Evolutionary conservation across 2,797 vertebrate species (phyloP), one percentile per base, ranked within the genome.

Genomic region (Gymnothorax javanicus): DNA sequence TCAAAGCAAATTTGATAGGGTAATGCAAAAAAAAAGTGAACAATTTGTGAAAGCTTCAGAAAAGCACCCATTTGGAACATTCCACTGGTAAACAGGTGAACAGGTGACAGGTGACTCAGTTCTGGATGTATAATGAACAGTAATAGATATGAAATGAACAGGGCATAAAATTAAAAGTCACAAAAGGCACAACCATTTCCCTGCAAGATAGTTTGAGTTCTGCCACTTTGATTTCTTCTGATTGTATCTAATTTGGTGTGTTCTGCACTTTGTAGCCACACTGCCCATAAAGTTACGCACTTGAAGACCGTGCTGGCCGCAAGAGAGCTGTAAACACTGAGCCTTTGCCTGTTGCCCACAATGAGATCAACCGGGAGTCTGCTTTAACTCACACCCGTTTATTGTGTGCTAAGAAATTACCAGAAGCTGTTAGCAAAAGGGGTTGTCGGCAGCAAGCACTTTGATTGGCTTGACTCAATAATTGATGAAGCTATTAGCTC

Each of bases 401-500:
- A 54, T 3, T 81, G 23, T 81, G 52, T n/a, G 20, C n/a, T 81
- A 23, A 81, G 77, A 56, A 81, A 9, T 56, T 20, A 52, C 56
- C 52, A 9, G 17, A 23, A 81, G 77, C 50, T 9, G 11, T 56
- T 8, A 52, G 77, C 7, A 15, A 56, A n/a, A 23, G 23, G 7
- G 77, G 52, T 1, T 81, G 77, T 17, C 7, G 23, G 33, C 17
- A 81, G 52, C 52, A n/a, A 81, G 23, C 52, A 56, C 54, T 81
- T 52, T 52, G 50, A 81, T 33, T 56, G 20, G 52, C 20, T 81
- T 20, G 52, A 56, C 77, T 81, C 7, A 81, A 81, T 81, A 81
- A 56, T 81, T 81, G 56, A 81, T 81, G 50, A 81, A 81, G 77
- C 52, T 54, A 54, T 81, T 81, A 56, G 17, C 77, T 81, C 52